Evolutionary conservation across 2,797 vertebrate genomes (phyloP), one percentile per base, ranked within the genome.

Genomic region (Dendrocincla fuliginosa): DNA sequence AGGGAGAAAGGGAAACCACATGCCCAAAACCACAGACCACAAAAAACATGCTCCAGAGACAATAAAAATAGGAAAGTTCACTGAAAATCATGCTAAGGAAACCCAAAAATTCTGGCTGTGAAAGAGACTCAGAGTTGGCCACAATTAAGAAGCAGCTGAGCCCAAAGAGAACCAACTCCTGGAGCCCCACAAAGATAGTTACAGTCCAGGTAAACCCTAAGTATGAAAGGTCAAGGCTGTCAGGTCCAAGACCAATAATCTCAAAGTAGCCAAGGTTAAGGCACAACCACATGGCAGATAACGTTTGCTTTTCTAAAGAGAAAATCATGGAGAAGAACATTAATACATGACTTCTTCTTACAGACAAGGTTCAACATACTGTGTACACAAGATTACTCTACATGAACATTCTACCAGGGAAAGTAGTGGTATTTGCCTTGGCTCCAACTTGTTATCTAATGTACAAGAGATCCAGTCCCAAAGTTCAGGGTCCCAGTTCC

Each of bases 1-100:
- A 57, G 9, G 10, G 7, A 49, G n/a, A 75, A 25, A 23, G 30
- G 17, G 27, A 59, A 53, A 49, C 60, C 57, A 68, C 67, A 64
- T 16, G 37, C 50, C 24, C 24, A 57, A 85, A 94, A 73, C 87
- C 68, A 87, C 76, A 93, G 79, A 83, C 83, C 68, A 88, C 7
- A 3, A 74, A 74, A 89, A 85, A 74, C 60, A 63, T 47, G 60
- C 35, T 85, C 11, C 56, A 74, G 56, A 86, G 59, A 77, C 4
- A 69, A 73, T 53, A 88, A 87, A 95, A 93, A 73, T 39, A 90
- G 56, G 47, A 80, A 83, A 90, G 55, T 18, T 87, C 60, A 82
- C 75, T 73, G 71, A 87, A 90, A 87, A 90, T 32, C 71, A 69
- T 5, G 8, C 50, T 73, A 59, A 55, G 39, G 39, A 91, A 95